Percentiles rank a stretch among this genome's conserved stretches.
These are phyloP conservation scores for Ennomos erosarius DNA, from an alignment of 2,888 invertebrate genomes.

Conservation along the genomic window DNA sequence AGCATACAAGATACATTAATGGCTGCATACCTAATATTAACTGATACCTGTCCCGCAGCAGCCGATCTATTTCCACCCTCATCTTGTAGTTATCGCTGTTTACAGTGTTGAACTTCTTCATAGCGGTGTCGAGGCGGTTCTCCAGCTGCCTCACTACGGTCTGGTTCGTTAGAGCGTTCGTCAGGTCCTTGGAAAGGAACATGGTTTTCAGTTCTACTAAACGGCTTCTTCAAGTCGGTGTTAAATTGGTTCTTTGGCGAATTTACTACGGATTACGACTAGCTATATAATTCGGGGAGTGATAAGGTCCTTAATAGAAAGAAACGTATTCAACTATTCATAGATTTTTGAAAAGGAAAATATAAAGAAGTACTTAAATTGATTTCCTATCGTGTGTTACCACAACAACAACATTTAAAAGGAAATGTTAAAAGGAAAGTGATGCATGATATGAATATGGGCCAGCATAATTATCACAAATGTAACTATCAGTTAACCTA, in stretches of 20 bases:
- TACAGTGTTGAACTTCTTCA: constrained; percentile 90
- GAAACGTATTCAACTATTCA: too few relatives aligned
- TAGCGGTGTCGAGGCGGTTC: constrained; percentile 90
- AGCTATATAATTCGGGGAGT: too few relatives aligned
- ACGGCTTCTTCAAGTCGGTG: too few relatives aligned
- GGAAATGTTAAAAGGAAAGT: constrained; percentile 8
- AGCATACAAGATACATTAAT: too few relatives aligned
- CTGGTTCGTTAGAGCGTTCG: constrained; percentile 66
- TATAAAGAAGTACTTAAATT: too few relatives aligned
- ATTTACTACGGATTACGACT: too few relatives aligned
- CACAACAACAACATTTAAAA: background rate
- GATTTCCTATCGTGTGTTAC: too few relatives aligned
- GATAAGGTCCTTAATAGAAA: too few relatives aligned
- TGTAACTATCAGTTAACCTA: constrained; percentile 15
- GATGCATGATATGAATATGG: constrained; percentile 6
- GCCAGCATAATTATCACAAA: constrained; percentile 12
- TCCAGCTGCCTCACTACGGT: constrained; percentile 87
- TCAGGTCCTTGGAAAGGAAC: constrained; percentile 54
- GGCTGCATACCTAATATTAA: too few relatives aligned
- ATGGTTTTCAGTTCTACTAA: too few relatives aligned
- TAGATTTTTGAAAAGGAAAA: too few relatives aligned
- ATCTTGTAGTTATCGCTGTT: constrained; percentile 90
- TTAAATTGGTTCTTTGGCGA: too few relatives aligned
- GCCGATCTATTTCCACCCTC: constrained; percentile 91
- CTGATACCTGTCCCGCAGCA: constrained; percentile 90